A percentile compares a stretch with the other conserved stretches of the same genome.
Conservation (phyloP, 2,888 invertebrate genomes). For the Lobophora halterata region DNA sequence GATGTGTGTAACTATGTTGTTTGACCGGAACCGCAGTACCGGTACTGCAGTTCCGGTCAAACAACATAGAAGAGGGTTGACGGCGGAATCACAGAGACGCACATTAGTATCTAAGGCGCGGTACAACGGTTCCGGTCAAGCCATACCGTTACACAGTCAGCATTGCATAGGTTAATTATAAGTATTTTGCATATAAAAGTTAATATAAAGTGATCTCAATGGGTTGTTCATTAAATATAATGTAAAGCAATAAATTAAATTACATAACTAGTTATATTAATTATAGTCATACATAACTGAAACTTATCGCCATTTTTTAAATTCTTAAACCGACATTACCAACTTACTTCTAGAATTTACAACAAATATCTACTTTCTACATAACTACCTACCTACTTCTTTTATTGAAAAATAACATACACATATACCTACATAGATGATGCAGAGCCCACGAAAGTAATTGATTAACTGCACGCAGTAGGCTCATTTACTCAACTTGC, state of each 20-base stretch:
- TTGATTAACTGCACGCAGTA: too few species aligned
- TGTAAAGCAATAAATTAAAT: conserved; percentile 10
- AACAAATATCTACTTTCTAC: conserved; percentile 42
- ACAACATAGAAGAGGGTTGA: too few species aligned
- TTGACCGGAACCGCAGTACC: too few species aligned
- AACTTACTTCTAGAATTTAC: conserved; percentile 42
- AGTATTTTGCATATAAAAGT: too few species aligned
- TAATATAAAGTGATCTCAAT: conserved; percentile 19
- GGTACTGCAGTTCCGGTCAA: too few species aligned
- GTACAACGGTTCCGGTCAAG: too few species aligned
- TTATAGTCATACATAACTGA: conserved; percentile 17
- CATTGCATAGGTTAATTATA: too few species aligned
- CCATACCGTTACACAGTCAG: too few species aligned
- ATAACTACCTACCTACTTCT: conserved; percentile 44
- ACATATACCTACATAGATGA: conserved; percentile 36
- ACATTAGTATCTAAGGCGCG: too few species aligned
- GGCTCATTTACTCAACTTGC: too few species aligned
- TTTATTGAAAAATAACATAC: conserved; percentile 48
- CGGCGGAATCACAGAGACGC: too few species aligned
- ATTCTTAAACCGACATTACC: conserved; percentile 13
- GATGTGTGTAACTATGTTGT: too few species aligned
- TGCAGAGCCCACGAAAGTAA: conserved; percentile 49
- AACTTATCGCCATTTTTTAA: conserved; percentile 28
- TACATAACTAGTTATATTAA: conserved; percentile 6
- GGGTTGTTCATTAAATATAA: conserved; percentile 10